Conservation (phyloP, 2,797 vertebrate genomes). For the Acipenser ruthenus region DNA sequence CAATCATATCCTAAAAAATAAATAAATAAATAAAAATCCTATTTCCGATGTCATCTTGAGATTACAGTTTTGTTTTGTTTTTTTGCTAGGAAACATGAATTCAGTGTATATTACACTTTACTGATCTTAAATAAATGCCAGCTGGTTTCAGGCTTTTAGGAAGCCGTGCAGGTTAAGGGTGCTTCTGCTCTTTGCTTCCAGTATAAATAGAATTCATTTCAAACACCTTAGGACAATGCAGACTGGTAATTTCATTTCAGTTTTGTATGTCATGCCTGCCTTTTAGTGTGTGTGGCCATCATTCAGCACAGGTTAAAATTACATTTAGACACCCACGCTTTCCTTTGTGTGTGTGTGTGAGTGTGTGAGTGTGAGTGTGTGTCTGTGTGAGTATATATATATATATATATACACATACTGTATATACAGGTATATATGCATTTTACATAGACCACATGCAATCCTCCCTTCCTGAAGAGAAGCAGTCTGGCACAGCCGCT, state of each 20-base stretch:
- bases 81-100: too few species aligned
- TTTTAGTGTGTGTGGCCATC: not conserved
- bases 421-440: too few species aligned
- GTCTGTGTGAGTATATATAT: too few species aligned
- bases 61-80: too few species aligned
- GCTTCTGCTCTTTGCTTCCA: not conserved
- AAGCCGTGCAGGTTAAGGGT: not conserved
- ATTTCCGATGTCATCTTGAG: too few species aligned
- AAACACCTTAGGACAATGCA: not conserved
- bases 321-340: too few species aligned
- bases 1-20: too few species aligned
- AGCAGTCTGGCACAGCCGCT: not conserved
- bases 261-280: not conserved
- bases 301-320: not conserved
- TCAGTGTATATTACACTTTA: not conserved
- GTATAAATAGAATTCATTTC: not conserved
- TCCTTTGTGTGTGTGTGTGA: too few species aligned
- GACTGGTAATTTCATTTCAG: not conserved
- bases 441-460: too few species aligned
- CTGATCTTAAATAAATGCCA: not conserved
- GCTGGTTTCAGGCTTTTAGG: not conserved
- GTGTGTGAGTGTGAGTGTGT: too few species aligned
- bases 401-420: too few species aligned
- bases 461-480: not conserved
- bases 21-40: too few species aligned